phyloP scores from a whole-genome alignment of 2,113 vertebrate genomes.

The Oenanthe oenanthe region DNA sequence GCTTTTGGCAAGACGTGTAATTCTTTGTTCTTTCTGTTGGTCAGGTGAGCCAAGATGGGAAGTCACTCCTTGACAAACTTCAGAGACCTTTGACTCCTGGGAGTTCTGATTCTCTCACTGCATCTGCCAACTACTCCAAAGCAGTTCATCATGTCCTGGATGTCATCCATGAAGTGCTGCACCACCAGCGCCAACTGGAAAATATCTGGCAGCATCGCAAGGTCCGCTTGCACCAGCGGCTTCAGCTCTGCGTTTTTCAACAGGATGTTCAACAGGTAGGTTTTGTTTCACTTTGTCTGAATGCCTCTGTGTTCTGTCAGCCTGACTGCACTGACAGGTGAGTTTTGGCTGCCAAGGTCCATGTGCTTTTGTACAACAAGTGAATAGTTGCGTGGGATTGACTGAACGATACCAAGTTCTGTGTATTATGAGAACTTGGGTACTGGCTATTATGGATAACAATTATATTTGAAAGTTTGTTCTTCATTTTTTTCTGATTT shows the following conservation, averaged over 20 bases:
- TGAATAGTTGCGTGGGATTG: neutral
- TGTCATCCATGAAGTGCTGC: constrained; percentile 94
- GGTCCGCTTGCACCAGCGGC: constrained; percentile 93
- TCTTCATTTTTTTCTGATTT: neutral
- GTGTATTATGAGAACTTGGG: neutral
- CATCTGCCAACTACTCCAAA: constrained; percentile 97
- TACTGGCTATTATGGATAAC: neutral
- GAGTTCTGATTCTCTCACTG: constrained; percentile 91
- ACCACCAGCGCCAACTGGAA: constrained; percentile 96
- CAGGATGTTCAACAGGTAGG: constrained; percentile 96
- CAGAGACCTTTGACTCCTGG: constrained; percentile 94
- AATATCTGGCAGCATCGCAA: constrained; percentile 99
- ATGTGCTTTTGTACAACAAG: neutral
- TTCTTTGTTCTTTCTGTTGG: neutral
- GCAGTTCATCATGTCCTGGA: constrained; percentile 96
- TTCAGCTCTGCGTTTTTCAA: constrained; percentile 97
- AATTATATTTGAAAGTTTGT: neutral
- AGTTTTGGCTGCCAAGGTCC: neutral
- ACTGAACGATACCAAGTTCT: neutral
- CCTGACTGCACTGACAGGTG: neutral
- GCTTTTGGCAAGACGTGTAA: neutral
- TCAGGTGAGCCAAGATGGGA: constrained; percentile 97
- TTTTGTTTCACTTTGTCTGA: neutral
- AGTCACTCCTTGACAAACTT: constrained; percentile 94
- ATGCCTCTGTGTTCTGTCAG: neutral